Base-by-base conservation (phyloP, 2,888 invertebrate species). In the Trissoscelio sp. region DNA sequence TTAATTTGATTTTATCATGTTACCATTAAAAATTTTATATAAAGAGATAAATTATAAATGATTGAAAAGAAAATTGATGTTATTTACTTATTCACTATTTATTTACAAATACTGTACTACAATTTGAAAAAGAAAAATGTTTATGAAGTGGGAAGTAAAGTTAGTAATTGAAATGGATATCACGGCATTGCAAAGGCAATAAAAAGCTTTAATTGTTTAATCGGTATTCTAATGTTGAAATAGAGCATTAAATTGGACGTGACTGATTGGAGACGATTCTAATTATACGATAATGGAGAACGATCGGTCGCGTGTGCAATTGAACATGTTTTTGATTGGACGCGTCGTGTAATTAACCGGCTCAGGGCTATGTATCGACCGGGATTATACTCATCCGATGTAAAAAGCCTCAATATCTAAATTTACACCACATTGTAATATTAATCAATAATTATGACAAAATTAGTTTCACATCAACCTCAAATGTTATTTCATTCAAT, bases 321-420 rank as follows among this genome's bases (percentile, higher is more conserved):
- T 53, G 73, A 73, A 64, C 62, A 62, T 64, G 62, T 73, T 73
- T 73, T 73, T 73, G 73, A 73, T 73, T 73, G 62, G 44, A 64
- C 55, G 44, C 16, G 55, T 53, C 73, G 28, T 55, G 62, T 73
- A 73, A 73, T 73, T 73, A 62, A 60, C 60, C 60, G 28, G 72
- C 60, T 60, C 53, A 72, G 39, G 60, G 62, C 53, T 11, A 62
- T 62, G 20, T 44, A 53, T 62, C 62, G 72, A 62, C 28, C 62
- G 20, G 37, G 51, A 72, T 60, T 60, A 46, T 20, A 57, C 7
- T 42, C n/a, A 4, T 22, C 1, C 42, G 16, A 14, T 57, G 39
- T 34, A 46, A 70, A 69, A 57, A 70, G 28, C 44, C 28, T 62
- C 62, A 31, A 62, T 42, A 31, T 44, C n/a, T 24, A 44, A 24